A percentile compares a stretch with the other conserved stretches of the same genome.
Evolutionary conservation across 2,888 invertebrate species (phyloP).

Genomic region (Sialis fuliginosa): DNA sequence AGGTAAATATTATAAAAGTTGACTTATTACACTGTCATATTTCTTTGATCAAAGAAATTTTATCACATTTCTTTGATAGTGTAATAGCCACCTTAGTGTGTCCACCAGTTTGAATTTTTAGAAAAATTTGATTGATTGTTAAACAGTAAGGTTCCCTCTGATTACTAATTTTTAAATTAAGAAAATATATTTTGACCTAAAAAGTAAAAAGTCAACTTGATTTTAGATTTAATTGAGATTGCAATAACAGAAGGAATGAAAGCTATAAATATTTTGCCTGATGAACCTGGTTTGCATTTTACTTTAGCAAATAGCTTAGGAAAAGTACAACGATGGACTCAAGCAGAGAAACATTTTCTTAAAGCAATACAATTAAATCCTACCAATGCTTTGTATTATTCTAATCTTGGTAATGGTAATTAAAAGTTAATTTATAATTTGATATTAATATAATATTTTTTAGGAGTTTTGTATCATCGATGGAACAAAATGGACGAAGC

Average conservation of each 20-base stretch:
- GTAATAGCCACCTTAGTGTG: too few species aligned
- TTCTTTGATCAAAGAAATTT: too few species aligned
- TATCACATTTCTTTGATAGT: too few species aligned
- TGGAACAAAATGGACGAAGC: conserved; percentile 68
- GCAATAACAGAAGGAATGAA: conserved; percentile 51
- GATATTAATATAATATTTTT: conserved; percentile 12
- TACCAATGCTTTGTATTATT: conserved; percentile 62
- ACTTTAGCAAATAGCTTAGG: conserved; percentile 80
- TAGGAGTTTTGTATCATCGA: conserved; percentile 82
- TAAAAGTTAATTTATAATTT: not conserved
- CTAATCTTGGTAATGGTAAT: conserved; percentile 60
- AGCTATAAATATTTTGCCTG: conserved; percentile 52
- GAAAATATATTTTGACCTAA: not conserved
- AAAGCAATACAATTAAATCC: conserved; percentile 52
- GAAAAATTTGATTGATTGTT: too few species aligned
- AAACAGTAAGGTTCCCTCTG: too few species aligned
- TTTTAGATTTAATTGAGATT: conserved; percentile 40
- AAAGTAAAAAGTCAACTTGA: conserved; percentile 4
- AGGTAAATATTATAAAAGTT: too few species aligned
- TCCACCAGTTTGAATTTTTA: not conserved
- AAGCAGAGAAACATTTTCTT: conserved; percentile 68
- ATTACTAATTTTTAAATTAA: not conserved
- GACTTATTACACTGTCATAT: too few species aligned
- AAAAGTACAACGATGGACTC: conserved; percentile 54
- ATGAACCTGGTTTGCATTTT: conserved; percentile 64